Evolutionary conservation across 2,888 invertebrate genomes (phyloP).

Genomic region (Ectemnius continuus): DNA sequence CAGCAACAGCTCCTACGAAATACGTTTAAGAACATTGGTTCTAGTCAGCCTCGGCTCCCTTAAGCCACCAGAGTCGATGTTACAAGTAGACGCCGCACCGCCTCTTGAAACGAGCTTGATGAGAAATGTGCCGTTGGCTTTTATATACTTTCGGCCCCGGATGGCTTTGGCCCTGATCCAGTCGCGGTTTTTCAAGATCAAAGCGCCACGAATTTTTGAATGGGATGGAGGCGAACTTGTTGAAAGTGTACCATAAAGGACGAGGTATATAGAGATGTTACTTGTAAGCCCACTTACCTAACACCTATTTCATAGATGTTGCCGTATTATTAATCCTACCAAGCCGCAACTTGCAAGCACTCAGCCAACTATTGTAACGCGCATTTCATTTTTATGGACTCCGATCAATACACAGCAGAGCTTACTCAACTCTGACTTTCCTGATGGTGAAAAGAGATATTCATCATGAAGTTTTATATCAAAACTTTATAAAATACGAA

Average conservation of each 20-base stretch:
- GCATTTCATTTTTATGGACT: neutral
- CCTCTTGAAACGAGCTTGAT: too few species aligned
- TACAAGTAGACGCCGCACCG: too few species aligned
- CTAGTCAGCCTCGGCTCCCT: too few species aligned
- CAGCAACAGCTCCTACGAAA: constrained; percentile 36
- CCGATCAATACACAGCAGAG: too few species aligned
- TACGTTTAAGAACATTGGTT: constrained; percentile 54
- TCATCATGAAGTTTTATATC: too few species aligned
- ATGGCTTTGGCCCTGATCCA: constrained; percentile 10
- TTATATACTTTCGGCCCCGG: neutral
- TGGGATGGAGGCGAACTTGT: neutral
- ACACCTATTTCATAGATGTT: neutral
- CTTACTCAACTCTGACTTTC: too few species aligned
- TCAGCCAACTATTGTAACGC: neutral
- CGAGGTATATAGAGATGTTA: neutral
- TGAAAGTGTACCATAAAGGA: neutral
- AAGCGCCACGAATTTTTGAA: neutral
- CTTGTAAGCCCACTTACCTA: neutral
- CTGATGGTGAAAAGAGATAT: too few species aligned
- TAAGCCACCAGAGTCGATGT: too few species aligned
- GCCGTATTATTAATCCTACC: neutral
- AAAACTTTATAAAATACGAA: too few species aligned
- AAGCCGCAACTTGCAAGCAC: neutral
- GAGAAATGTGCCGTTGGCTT: too few species aligned
- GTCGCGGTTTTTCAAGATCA: constrained; percentile 21